Percentiles rank a stretch among this genome's conserved stretches.
Conservation (phyloP, 2,888 invertebrate genomes). For the Pasiphila rectangulata region DNA sequence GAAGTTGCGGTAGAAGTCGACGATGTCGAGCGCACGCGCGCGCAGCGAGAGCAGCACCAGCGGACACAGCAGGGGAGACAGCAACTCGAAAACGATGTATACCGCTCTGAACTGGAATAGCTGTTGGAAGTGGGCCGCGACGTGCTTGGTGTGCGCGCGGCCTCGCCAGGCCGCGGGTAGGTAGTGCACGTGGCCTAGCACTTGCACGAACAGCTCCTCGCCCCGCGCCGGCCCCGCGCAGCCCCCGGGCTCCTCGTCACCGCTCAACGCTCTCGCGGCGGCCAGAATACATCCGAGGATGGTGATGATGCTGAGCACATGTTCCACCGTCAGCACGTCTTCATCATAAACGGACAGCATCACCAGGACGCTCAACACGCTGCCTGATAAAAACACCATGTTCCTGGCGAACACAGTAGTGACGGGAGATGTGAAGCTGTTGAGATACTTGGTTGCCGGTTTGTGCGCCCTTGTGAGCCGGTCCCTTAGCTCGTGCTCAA, state of each 20-base stretch:
- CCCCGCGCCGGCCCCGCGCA: conserved; percentile 75
- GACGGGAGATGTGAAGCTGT: conserved; percentile 93
- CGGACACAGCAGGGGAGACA: conserved; percentile 96
- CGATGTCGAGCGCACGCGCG: conserved; percentile 90
- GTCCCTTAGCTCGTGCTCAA: conserved; percentile 97
- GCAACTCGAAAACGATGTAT: conserved; percentile 91
- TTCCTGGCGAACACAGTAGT: conserved; percentile 89
- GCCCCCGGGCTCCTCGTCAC: conserved; percentile 84
- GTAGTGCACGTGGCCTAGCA: conserved; percentile 94
- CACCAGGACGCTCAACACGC: conserved; percentile 90
- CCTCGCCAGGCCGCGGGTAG: conserved; percentile 95
- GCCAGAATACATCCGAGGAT: conserved; percentile 89
- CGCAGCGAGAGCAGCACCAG: conserved; percentile 89
- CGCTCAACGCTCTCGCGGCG: conserved; percentile 87
- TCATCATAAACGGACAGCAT: conserved; percentile 94
- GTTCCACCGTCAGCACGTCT: conserved; percentile 94
- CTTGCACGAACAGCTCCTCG: conserved; percentile 90
- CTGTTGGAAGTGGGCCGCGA: conserved; percentile 93
- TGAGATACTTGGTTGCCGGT: conserved; percentile 95
- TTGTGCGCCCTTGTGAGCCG: conserved; percentile 95
- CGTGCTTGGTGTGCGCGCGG: conserved; percentile 92
- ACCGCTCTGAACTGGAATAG: conserved; percentile 96
- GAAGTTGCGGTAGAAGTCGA: conserved; percentile 98
- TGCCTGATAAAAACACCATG: conserved; percentile 92
- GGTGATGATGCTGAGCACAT: conserved; percentile 92